Base-by-base conservation (phyloP, 2,888 invertebrate genomes). In the Phoronis australis region DNA sequence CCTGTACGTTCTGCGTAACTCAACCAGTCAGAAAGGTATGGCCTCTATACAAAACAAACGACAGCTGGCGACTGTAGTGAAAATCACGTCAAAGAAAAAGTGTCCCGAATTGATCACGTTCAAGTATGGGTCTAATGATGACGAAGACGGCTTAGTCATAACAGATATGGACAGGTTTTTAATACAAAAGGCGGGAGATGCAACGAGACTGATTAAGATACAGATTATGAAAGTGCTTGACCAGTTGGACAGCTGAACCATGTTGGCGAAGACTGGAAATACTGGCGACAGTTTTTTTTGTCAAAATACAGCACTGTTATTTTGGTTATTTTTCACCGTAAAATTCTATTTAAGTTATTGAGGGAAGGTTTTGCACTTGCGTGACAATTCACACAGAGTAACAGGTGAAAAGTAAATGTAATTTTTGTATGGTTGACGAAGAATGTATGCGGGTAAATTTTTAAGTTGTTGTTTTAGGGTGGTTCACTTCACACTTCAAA, bases 101-200 rank as follows among this genome's bases (percentile, higher is more conserved):
- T 88, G 91, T 74, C 95, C 96, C 0, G 93, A 97, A 78, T 80
- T 97, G 64, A 94, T 99, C 55, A 97, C 97, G 1, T 96, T 99
- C 76, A 93, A 94, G 75, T 96, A 96, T 75, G 94, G 95, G 3
- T 65, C 65, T 3, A 69, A 66, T 31, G 70, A 69, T 42, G 31
- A 31, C 9, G 73, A 73, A 5, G 60, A 59, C 18, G 68, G 66
- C 1, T 80, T 90, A 35, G 81, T 87, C 52, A 88, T 93, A 52
- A 88, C 85, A 0, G 93, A 93, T 75, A 88, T 91, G 87, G 93
- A 93, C 78, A 83, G 79, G 59, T 91, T 94, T 78, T 81, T 92
- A 46, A 94, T 95, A 76, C 91, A 92, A 4, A 88, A 93, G 70
- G 92, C 94, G 40, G 85, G 86, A 47, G 86, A 89, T 73, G 93